Evolutionary conservation across 2,113 vertebrate species (phyloP), one percentile per base, ranked within the genome.

Genomic region (Misgurnus mizolepis): DNA sequence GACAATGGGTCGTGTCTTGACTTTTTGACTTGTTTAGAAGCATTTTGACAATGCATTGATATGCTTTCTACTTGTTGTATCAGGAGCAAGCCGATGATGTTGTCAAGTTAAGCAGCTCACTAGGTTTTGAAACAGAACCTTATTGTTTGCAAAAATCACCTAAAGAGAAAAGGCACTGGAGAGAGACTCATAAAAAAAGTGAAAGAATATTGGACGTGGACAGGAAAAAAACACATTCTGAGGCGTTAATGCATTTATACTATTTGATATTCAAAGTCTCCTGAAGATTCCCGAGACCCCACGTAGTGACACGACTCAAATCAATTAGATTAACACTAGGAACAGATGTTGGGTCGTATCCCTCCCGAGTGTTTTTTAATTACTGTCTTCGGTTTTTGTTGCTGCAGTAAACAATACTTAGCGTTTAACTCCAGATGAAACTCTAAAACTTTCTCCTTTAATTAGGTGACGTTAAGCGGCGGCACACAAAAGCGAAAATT

Each of bases 361-460:
- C 79, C 65, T 79, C 70, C 40, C 7, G 40, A 79, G 81, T 66
- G 68, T 71, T 67, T 81, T 81, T 82, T 82, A 82, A 82, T 82
- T 79, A 82, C 81, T 66, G 45, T 64, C 56, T 76, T 45, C 11
- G 17, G 34, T 67, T 55, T 60, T 76, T 53, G 72, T 49, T 40
- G 55, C 56, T 22, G 73, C 56, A 50, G 55, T 66, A 76, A 34
- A 67, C 80, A 58, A 76, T 76, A 67, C 64, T 66, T 75, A 58
- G 47, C 73, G 61, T 53, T 65, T 55, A 66, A 45, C 73, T 64
- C 73, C 27, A 9, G 56, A 62, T 62, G 72, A 10, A 66, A 80
- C 69, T 71, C 73, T 60, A 17, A 66, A 53, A 72, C 71, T 45
- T 43, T 64, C 14, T 40, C 41, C n/a, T 75, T 74, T 49, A 75